Base-by-base conservation (phyloP, 2,888 invertebrate species). In the Tetragonisca angustula region DNA sequence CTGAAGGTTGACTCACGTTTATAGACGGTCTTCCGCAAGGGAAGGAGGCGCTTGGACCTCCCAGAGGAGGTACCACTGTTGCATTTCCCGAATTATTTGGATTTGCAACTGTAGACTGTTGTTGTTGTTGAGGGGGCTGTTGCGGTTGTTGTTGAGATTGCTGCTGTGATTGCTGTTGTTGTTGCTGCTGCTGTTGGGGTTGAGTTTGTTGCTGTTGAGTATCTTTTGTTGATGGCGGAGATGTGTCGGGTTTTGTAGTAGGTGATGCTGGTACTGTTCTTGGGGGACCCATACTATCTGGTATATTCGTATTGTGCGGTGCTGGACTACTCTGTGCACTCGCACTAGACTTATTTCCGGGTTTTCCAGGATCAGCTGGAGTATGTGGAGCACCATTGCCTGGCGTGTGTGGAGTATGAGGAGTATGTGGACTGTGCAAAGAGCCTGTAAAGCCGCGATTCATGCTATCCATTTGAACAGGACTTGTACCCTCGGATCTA, bases 1-100 rank as follows among this genome's bases (percentile, higher is more conserved):
- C 96, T 2, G 95, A 93, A 24, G 93, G 91, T 81, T 94, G 94
- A 83, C 92, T 94, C 67, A 93, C 93, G 79, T 92, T 94, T 68
- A 91, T 88, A 36, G 92, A 87, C 2, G 93, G 90, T 88, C 94
- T 92, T 67, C 91, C 93, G 70, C 94, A 94, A 4, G 92, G 90
- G 79, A 94, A 94, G 5, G 91, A 86, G 17, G 85, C 88, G 56
- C 87, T 90, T 19, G 92, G 91, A 50, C 92, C 92, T 19, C 91
- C 91, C 90, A 93, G 85, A 5, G 91, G 88, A 9, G 92, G 87
- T 74, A 76, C 89, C 76, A 83, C 88, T 5, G 78, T 70, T 67
- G 77, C 6, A 24, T 85, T 90, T 49, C 91, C 91, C 5, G 90
- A 81, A 87, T 93, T 93, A 50, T 85, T 91, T n/a, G 91, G 91